Base-by-base conservation (phyloP, 2,888 invertebrate genomes). In the Agapostemon virescens region DNA sequence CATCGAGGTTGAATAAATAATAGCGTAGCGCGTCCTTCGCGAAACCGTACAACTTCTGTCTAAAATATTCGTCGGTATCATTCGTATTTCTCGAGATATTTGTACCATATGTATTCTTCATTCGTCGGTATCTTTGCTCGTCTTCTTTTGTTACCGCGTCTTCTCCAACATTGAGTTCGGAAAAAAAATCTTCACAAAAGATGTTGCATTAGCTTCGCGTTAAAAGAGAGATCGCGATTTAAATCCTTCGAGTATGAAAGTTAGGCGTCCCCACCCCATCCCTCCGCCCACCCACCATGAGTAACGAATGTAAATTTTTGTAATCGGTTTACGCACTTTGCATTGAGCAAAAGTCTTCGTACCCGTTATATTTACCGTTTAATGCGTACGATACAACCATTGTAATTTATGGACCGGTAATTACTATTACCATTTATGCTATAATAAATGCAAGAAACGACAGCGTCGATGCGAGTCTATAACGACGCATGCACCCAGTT, bases 401-500 rank as follows among this genome's bases (percentile, higher is more conserved):
- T 42, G 5, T 42, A 42, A 42, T 42, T 17, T 42, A 5, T 42
- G 17, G 17, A 4, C 42, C 42, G 13, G 40, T 9, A 9, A 40
- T 33, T 33, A 33, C 33, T 33, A 2, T 33, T 40, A 40, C 40
- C 4, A 23, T 52, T 23, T 52, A 58, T 58, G 55, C 2, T 30
- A 26, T 7, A 30, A 13, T 13, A 58, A 58, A 58, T 17, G 23
- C 2, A 58, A 58, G 15, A 58, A n/a, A 9, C 38, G 23, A 69
- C 6, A 42, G 23, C 11, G 55, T 55, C 20, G 72, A 7, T n/a
- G n/a, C n/a, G n/a, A n/a, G n/a, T n/a, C n/a, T n/a, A n/a, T n/a
- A n/a, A 74, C 71, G 71, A 73, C 45, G 20, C 42, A 17, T 55
- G 69, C 71, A 75, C 73, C 42, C 69, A 70, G 67, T 78, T 81